phyloP scores from a whole-genome alignment of 2,888 invertebrate genomes.

The Imbricaverruca yamaguchii region DNA sequence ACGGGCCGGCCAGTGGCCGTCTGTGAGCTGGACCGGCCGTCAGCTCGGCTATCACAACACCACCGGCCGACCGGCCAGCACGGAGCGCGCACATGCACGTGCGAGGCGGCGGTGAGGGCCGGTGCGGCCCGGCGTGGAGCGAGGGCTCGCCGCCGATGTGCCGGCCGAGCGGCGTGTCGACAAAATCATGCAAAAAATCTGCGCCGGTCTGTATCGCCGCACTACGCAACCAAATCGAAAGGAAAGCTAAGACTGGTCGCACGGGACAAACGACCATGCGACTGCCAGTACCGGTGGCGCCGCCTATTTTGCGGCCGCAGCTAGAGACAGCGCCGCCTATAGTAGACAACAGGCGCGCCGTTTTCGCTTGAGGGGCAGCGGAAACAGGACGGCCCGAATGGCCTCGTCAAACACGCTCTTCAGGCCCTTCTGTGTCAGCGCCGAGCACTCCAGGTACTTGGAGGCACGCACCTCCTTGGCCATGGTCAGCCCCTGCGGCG shows the following conservation, averaged over 20 bases:
- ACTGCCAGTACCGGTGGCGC: background rate
- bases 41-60: too few species aligned
- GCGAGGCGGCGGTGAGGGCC: background rate
- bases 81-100: background rate
- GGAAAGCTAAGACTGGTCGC: too few species aligned
- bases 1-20: too few species aligned
- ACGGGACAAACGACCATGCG: too few species aligned
- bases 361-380: conserved; percentile 57
- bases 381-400: conserved; percentile 94
- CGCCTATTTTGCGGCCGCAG: background rate
- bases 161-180: too few species aligned
- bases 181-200: too few species aligned
- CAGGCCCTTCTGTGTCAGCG: conserved; percentile 86
- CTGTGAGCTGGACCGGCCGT: too few species aligned
- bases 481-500: conserved; percentile 75
- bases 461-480: conserved; percentile 94
- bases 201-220: too few species aligned
- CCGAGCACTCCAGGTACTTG: conserved; percentile 96
- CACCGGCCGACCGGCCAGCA: too few species aligned
- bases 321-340: background rate
- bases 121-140: too few species aligned
- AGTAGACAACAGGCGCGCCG: background rate
- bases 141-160: too few species aligned
- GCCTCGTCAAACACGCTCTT: conserved; percentile 99
- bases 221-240: too few species aligned